Evolutionary conservation across 2,888 invertebrate genomes (phyloP).

Genomic region (Lepas anatifera): DNA sequence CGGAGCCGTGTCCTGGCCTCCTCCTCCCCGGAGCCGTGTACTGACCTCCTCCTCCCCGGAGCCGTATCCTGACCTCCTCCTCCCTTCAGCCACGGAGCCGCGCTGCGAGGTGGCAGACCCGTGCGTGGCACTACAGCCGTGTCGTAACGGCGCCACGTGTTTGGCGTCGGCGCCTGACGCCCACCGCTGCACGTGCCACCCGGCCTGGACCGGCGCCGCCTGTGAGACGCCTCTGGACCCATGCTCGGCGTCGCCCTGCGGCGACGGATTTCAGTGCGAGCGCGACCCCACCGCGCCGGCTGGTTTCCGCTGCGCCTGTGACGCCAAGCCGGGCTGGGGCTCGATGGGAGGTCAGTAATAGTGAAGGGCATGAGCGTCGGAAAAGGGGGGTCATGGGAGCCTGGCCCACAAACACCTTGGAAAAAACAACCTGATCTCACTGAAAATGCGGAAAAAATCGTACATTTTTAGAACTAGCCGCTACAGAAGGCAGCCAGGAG

Average conservation of each 20-base stretch:
- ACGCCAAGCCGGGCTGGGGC: background rate
- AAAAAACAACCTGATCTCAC: too few species aligned
- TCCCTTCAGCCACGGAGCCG: background rate
- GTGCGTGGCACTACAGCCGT: background rate
- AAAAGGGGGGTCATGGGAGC: too few species aligned
- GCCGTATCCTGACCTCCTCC: too few species aligned
- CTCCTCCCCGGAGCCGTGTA: too few species aligned
- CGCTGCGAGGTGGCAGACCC: slow-evolving; percentile 1
- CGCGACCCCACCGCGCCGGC: background rate
- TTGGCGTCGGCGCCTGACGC: background rate
- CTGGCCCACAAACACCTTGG: too few species aligned
- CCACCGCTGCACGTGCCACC: background rate
- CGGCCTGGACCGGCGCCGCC: background rate
- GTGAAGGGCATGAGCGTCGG: too few species aligned
- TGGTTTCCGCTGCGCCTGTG: background rate
- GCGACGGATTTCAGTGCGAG: background rate
- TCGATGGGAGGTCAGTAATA: background rate
- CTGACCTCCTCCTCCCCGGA: too few species aligned
- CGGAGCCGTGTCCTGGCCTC: too few species aligned
- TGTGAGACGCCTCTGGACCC: background rate
- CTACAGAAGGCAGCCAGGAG: too few species aligned
- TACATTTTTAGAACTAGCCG: too few species aligned
- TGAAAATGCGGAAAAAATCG: too few species aligned
- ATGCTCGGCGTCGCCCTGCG: background rate
- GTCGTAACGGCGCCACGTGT: slow-evolving; percentile 5